Percentiles rank a stretch among this genome's conserved stretches.
Conservation (phyloP, 2,113 vertebrate species). For the Alligator sinensis region DNA sequence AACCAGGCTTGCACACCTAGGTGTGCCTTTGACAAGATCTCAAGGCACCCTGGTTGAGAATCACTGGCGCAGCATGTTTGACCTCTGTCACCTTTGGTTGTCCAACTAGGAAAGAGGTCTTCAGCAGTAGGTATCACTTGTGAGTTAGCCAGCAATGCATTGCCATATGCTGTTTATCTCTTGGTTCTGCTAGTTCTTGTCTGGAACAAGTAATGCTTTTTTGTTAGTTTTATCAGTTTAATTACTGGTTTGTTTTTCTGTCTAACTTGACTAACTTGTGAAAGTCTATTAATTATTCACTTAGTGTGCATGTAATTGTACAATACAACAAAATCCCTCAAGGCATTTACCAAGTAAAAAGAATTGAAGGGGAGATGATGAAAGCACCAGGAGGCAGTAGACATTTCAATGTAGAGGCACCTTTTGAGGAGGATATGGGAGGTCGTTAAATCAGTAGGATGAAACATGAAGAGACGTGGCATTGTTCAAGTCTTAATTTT, state of each 20-base stretch:
- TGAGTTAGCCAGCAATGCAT: background rate
- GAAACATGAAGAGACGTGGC: background rate
- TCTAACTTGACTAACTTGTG: background rate
- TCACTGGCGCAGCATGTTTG: background rate
- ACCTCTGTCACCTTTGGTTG: background rate
- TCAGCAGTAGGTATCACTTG: background rate
- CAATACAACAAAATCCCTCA: constrained; percentile 11
- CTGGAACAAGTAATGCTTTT: constrained; percentile 50
- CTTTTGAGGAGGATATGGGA: background rate
- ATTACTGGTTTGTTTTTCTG: background rate
- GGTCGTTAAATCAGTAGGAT: background rate
- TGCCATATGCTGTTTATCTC: background rate
- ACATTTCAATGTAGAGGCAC: background rate
- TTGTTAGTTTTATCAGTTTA: constrained; percentile 46
- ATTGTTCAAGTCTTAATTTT: background rate
- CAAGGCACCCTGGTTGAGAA: too few species aligned
- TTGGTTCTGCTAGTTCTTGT: constrained; percentile 50
- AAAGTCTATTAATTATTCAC: background rate
- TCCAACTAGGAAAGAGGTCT: constrained; percentile 17
- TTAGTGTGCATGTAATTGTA: constrained; percentile 22
- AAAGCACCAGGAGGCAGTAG: background rate
- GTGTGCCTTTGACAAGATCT: too few species aligned
- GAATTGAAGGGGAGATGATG: background rate
- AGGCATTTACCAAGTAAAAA: constrained; percentile 21
- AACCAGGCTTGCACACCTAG: too few species aligned